Evolutionary conservation across 2,888 invertebrate species (phyloP).

Genomic region (Notodonta dromedarius): DNA sequence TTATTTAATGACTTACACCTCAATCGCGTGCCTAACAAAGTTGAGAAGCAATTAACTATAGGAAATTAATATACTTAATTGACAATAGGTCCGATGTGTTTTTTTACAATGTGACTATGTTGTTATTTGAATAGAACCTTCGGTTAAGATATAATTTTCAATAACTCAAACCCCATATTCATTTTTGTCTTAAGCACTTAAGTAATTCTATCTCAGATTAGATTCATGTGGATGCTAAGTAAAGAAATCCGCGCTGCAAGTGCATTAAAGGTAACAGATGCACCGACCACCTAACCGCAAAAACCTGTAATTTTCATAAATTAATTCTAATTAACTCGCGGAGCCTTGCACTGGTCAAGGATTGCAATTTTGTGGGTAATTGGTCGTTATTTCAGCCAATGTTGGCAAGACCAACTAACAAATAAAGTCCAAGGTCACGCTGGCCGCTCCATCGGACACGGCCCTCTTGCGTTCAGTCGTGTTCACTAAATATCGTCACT

Average conservation of each 20-base stretch:
- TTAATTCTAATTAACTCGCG: background rate
- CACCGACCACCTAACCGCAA: background rate
- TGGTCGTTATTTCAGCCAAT: background rate
- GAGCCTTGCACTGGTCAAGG: conserved; percentile 20
- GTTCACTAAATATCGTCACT: conserved; percentile 16
- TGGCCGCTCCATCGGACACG: conserved; percentile 24
- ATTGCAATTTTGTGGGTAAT: conserved; percentile 7
- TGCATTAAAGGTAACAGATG: background rate
- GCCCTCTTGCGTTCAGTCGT: conserved; percentile 6
- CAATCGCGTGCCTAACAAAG: background rate
- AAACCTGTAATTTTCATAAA: background rate
- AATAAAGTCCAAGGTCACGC: conserved; percentile 44
- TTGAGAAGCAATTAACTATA: background rate
- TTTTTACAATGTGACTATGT: no score
- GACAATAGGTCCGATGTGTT: no score
- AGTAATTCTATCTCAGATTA: no score
- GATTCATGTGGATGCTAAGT: background rate
- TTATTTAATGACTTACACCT: background rate
- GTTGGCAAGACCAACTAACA: conserved; percentile 31
- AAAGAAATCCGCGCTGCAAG: background rate
- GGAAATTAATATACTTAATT: background rate
- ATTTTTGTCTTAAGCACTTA: no score
- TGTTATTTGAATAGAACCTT: no score
- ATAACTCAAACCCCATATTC: no score
- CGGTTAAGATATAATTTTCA: no score